phyloP scores from a whole-genome alignment of 1,140 invertebrate genomes.

The Sitobion miscanthi region DNA sequence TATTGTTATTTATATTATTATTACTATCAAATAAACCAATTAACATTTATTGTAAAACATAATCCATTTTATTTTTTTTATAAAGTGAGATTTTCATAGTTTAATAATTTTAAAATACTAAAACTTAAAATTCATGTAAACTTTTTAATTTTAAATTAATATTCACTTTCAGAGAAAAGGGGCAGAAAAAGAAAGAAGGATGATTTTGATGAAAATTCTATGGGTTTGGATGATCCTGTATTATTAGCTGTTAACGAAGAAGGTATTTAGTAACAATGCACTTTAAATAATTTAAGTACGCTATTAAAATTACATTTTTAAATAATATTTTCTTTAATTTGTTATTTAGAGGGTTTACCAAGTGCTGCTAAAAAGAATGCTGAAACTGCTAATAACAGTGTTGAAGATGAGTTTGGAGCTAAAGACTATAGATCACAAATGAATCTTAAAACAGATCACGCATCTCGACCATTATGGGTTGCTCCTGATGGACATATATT shows the following conservation, averaged over 20 bases:
- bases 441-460: constrained; percentile 88
- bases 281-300: neutral
- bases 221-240: constrained; percentile 49
- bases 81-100: too few relatives aligned
- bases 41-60: too few relatives aligned
- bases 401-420: constrained; percentile 96
- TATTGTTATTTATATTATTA: too few relatives aligned
- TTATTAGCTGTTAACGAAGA: constrained; percentile 49
- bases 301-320: neutral
- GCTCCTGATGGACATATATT: constrained; percentile 99
- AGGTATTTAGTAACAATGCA: neutral
- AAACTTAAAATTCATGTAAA: neutral
- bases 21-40: too few relatives aligned
- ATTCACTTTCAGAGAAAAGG: constrained; percentile 64
- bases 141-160: neutral
- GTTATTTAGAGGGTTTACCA: constrained; percentile 67
- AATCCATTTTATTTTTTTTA: too few relatives aligned
- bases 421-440: constrained; percentile 95
- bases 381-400: constrained; percentile 74
- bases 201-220: constrained; percentile 55
- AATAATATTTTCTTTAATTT: constrained; percentile 7
- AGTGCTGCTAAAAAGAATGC: constrained; percentile 83
- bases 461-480: constrained; percentile 92
- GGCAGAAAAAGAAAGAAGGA: constrained; percentile 64
- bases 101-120: too few relatives aligned